A percentile compares a stretch with the other conserved stretches of the same genome.
Evolutionary conservation across 2,888 invertebrate species (phyloP).

Genomic region (Acleris emargana): DNA sequence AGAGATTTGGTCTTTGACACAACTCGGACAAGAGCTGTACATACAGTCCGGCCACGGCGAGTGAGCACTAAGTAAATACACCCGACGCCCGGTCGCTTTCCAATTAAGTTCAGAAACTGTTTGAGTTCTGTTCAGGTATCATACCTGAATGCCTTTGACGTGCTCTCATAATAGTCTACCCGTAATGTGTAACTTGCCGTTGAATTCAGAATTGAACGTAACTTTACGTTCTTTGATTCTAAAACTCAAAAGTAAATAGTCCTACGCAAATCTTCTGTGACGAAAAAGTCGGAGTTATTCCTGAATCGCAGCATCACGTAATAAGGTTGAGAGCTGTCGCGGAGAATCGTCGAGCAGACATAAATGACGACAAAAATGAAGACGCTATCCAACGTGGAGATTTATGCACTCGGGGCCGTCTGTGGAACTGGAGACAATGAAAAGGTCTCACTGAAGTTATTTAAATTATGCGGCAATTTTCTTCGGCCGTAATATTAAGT

Average conservation of each 20-base stretch:
- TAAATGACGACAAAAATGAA: slow-evolving; percentile 56
- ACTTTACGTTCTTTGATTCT: slow-evolving; percentile 13
- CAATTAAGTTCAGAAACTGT: slow-evolving; percentile 73
- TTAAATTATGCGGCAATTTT: slow-evolving; percentile 81
- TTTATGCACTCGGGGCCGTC: slow-evolving; percentile 65
- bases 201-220: slow-evolving; percentile 32
- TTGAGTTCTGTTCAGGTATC: slow-evolving; percentile 66
- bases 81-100: slow-evolving; percentile 65
- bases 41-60: slow-evolving; percentile 65
- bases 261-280: background rate
- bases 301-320: slow-evolving; percentile 34
- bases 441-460: slow-evolving; percentile 70
- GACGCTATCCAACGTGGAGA: slow-evolving; percentile 55
- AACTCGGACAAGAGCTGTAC: slow-evolving; percentile 66
- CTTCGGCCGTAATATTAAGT: slow-evolving; percentile 72
- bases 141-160: slow-evolving; percentile 71
- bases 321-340: slow-evolving; percentile 46
- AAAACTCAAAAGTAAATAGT: slow-evolving; percentile 19
- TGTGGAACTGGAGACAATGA: slow-evolving; percentile 66
- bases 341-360: slow-evolving; percentile 46
- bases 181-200: slow-evolving; percentile 57
- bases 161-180: slow-evolving; percentile 58
- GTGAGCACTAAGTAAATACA: slow-evolving; percentile 68
- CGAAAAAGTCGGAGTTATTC: slow-evolving; percentile 17
- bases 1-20: slow-evolving; percentile 61